Percentiles rank a stretch among this genome's conserved stretches.
Conservation (phyloP, 2,888 invertebrate species). For the Byasa hedistus region DNA sequence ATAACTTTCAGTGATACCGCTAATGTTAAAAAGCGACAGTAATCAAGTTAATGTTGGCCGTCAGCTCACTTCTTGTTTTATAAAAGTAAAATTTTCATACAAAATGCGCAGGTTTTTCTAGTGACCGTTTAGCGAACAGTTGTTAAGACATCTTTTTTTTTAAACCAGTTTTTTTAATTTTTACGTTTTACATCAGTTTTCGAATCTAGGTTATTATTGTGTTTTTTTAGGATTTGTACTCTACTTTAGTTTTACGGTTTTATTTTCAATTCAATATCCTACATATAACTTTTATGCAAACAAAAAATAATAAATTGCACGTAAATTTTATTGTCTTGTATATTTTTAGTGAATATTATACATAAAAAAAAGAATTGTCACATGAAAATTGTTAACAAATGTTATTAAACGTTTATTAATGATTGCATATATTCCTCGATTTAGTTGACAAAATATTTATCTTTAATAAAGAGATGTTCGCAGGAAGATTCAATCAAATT, state of each 20-base stretch:
- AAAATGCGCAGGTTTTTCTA: slow-evolving; percentile 14
- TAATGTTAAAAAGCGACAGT: slow-evolving; percentile 20
- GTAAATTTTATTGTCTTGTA: too few species aligned
- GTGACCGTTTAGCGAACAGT: not conserved
- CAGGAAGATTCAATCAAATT: slow-evolving; percentile 22
- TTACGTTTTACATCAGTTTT: not conserved
- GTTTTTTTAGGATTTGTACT: not conserved
- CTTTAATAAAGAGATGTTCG: slow-evolving; percentile 7
- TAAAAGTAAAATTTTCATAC: slow-evolving; percentile 19
- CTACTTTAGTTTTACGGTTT: not conserved
- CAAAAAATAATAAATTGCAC: too few species aligned
- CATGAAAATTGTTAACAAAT: not conserved
- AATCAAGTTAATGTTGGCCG: slow-evolving; percentile 24
- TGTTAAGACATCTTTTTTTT: slow-evolving; percentile 13
- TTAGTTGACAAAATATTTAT: slow-evolving; percentile 1
- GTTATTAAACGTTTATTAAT: not conserved
- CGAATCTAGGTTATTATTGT: not conserved
- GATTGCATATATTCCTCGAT: not conserved
- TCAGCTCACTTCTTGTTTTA: slow-evolving; percentile 22
- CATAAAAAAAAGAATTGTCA: not conserved
- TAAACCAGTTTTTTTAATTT: not conserved
- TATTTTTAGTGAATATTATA: too few species aligned
- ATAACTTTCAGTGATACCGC: slow-evolving; percentile 20
- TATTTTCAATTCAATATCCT: not conserved
- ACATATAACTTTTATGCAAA: not conserved